Evolutionary conservation across 2,113 vertebrate genomes (phyloP).

Genomic region (Nothobranchius kuhntae): DNA sequence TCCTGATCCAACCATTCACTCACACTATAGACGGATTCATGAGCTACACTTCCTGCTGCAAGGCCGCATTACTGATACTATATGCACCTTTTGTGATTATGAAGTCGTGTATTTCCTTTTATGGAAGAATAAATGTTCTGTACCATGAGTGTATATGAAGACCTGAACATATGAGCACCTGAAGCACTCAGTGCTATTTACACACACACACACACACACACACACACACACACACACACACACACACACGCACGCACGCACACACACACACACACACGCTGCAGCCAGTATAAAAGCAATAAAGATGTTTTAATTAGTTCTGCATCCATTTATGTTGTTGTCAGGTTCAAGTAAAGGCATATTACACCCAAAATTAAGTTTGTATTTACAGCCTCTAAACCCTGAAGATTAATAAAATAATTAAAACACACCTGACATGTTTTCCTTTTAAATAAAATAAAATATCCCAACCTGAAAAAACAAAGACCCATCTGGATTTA

Average conservation of each 20-base stretch:
- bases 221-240: too few relatives aligned
- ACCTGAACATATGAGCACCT: constrained; percentile 57
- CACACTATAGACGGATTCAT: too few relatives aligned
- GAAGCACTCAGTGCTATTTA: constrained; percentile 32
- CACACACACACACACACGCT: constrained; percentile 43
- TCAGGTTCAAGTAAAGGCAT: not conserved
- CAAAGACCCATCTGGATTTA: not conserved
- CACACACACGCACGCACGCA: too few relatives aligned
- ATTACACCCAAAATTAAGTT: not conserved
- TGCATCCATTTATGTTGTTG: constrained; percentile 44
- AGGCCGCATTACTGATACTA: constrained; percentile 44
- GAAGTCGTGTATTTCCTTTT: constrained; percentile 62
- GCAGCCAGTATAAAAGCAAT: constrained; percentile 68
- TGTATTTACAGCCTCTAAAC: not conserved
- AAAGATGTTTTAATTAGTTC: constrained; percentile 64
- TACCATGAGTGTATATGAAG: constrained; percentile 56
- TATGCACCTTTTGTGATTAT: constrained; percentile 61
- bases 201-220: too few relatives aligned
- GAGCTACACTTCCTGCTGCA: constrained; percentile 32
- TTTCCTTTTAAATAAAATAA: too few relatives aligned
- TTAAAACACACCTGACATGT: not conserved
- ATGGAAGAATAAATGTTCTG: constrained; percentile 52
- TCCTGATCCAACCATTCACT: too few relatives aligned
- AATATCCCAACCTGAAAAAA: not conserved
- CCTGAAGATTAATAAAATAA: not conserved